Percentiles rank a stretch among this genome's conserved stretches.
phyloP scores from a whole-genome alignment of 2,888 invertebrate genomes.

The Odontothrips loti region DNA sequence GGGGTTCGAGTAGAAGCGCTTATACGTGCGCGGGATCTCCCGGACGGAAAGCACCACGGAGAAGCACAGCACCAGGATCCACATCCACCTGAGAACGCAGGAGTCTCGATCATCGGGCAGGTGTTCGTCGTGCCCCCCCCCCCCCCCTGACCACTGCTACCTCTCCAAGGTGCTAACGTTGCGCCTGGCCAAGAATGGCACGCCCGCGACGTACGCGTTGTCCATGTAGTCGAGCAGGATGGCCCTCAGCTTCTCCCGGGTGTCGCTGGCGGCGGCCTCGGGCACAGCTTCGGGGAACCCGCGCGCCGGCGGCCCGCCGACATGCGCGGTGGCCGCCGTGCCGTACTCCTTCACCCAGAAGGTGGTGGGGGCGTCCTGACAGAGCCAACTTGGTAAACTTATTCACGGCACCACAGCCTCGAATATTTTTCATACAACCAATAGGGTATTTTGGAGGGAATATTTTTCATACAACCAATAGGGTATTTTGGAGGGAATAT shows the following conservation, averaged over 20 bases:
- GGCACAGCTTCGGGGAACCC: background rate
- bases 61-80: background rate
- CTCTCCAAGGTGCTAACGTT: background rate
- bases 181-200: background rate
- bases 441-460: too few species aligned
- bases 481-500: too few species aligned
- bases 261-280: background rate
- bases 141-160: background rate
- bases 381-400: background rate
- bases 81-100: background rate
- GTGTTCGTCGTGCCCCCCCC: too few species aligned
- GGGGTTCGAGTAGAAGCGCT: background rate
- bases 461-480: too few species aligned
- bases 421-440: too few species aligned
- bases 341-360: constrained; percentile 8
- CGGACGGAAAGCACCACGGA: background rate
- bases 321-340: background rate
- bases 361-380: background rate
- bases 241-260: background rate
- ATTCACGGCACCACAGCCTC: too few species aligned
- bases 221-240: background rate
- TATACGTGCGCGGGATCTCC: background rate
- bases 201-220: constrained; percentile 8
- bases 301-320: too few species aligned
- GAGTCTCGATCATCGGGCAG: too few species aligned